A percentile compares a stretch with the other conserved stretches of the same genome.
Conservation (phyloP, 2,888 invertebrate species). For the Drosophila paracracens region DNA sequence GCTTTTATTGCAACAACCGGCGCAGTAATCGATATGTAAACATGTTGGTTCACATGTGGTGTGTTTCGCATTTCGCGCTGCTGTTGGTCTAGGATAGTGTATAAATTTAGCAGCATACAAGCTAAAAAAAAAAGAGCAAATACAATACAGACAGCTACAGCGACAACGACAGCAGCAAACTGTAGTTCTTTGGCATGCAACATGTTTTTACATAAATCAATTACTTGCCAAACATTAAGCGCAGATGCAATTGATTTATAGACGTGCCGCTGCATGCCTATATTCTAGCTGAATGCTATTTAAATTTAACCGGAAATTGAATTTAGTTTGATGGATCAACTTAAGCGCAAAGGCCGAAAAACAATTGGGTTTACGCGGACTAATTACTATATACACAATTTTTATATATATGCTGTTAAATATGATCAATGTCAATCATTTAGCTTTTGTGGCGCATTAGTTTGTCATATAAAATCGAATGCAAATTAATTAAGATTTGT, state of each 20-base stretch:
- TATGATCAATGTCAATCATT: conserved; percentile 59
- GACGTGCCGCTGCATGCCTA: conserved; percentile 14
- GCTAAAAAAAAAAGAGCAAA: conserved; percentile 28
- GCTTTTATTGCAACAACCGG: conserved; percentile 61
- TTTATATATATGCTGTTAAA: conserved; percentile 27
- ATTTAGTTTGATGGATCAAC: conserved; percentile 32
- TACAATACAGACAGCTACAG: conserved; percentile 24
- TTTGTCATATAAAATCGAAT: conserved; percentile 66
- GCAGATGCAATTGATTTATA: conserved; percentile 53
- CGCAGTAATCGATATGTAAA: conserved; percentile 77
- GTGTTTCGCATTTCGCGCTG: conserved; percentile 2
- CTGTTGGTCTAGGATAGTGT: conserved; percentile 43
- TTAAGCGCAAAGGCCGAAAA: neutral
- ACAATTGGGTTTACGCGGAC: conserved; percentile 24
- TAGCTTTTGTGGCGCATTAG: conserved; percentile 24
- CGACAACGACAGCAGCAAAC: conserved; percentile 60
- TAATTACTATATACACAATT: neutral
- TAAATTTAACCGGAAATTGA: conserved; percentile 44
- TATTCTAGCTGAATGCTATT: conserved; percentile 6
- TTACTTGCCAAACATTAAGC: conserved; percentile 74
- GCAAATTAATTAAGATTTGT: conserved; percentile 70
- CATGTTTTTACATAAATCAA: conserved; percentile 81
- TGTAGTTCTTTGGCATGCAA: conserved; percentile 70
- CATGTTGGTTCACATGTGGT: conserved; percentile 58
- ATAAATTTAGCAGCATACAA: conserved; percentile 73